These are phyloP conservation scores for Rhinolophus ferrumequinum DNA, from an alignment of 2,113 vertebrate genomes.

Conservation along the genomic window DNA sequence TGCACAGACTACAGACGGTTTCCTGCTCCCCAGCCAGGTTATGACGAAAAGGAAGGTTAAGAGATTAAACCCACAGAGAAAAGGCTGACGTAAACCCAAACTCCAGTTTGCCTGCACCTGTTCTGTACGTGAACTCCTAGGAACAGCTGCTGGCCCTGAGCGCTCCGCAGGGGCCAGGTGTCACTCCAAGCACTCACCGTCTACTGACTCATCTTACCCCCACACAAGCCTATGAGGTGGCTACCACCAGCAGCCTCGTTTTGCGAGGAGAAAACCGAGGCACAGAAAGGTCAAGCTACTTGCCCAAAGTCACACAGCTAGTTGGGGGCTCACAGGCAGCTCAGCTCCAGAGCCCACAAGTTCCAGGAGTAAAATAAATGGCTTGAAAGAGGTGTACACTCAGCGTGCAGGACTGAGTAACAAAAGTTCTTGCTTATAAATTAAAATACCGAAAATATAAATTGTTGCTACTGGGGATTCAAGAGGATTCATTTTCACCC, in stretches of 20 bases:
- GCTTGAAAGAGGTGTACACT: neutral
- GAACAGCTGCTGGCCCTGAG: neutral
- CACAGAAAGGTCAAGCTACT: neutral
- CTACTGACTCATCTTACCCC: neutral
- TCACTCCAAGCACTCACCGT: neutral
- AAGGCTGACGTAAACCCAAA: neutral
- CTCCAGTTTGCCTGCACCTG: neutral
- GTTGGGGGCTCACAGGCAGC: neutral
- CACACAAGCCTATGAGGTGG: neutral
- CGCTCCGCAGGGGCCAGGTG: neutral
- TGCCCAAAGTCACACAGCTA: neutral
- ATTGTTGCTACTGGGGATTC: neutral
- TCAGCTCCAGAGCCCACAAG: neutral
- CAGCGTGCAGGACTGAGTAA: neutral
- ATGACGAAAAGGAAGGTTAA: neutral
- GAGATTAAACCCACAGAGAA: neutral
- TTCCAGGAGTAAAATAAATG: slow-evolving; percentile 4
- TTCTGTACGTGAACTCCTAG: neutral
- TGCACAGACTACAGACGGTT: neutral
- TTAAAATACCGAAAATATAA: slow-evolving; percentile 12
- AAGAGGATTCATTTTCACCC: neutral
- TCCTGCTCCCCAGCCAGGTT: neutral
- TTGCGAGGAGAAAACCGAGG: neutral
- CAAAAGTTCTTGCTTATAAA: neutral
- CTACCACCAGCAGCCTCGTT: neutral